A percentile compares a stretch with the other conserved stretches of the same genome.
These are phyloP conservation scores for Trichonephila clavipes DNA, from an alignment of 1,140 invertebrate species.

Conservation along the genomic window DNA sequence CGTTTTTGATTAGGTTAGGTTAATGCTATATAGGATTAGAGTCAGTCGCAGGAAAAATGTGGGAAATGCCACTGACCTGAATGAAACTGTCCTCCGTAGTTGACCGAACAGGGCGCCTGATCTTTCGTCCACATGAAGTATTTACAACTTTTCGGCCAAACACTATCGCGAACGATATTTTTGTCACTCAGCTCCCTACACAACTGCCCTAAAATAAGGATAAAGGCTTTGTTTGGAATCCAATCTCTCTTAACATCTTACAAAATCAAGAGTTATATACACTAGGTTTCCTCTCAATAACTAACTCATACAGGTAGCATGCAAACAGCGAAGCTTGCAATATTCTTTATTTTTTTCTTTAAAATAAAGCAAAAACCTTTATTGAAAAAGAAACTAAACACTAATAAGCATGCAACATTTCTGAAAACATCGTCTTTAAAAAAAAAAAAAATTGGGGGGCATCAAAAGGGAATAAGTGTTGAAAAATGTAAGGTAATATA, in stretches of 20 bases:
- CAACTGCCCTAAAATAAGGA: constrained; percentile 75
- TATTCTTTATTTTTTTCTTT: neutral
- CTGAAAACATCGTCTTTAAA: neutral
- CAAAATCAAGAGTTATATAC: constrained; percentile 36
- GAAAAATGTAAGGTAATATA: too few relatives aligned
- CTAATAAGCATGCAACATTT: constrained; percentile 33
- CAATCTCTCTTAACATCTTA: constrained; percentile 56
- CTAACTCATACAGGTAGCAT: constrained; percentile 44
- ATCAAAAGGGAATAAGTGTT: too few relatives aligned
- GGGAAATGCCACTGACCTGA: constrained; percentile 71
- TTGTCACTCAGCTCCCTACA: constrained; percentile 76
- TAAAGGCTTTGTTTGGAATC: constrained; percentile 60
- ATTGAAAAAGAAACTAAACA: neutral
- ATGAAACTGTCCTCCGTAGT: constrained; percentile 72
- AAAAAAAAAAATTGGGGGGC: too few relatives aligned
- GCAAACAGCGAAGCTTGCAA: constrained; percentile 10
- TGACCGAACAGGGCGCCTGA: constrained; percentile 72
- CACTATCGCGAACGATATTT: constrained; percentile 75
- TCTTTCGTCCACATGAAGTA: constrained; percentile 76
- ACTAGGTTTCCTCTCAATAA: constrained; percentile 4
- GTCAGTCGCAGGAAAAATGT: constrained; percentile 65
- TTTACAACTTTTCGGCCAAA: constrained; percentile 76
- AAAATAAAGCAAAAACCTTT: neutral
- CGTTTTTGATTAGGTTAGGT: constrained; percentile 24
- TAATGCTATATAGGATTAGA: constrained; percentile 45